Evolutionary conservation across 2,797 vertebrate species (phyloP), one percentile per base, ranked within the genome.

Genomic region (Platalea minor): DNA sequence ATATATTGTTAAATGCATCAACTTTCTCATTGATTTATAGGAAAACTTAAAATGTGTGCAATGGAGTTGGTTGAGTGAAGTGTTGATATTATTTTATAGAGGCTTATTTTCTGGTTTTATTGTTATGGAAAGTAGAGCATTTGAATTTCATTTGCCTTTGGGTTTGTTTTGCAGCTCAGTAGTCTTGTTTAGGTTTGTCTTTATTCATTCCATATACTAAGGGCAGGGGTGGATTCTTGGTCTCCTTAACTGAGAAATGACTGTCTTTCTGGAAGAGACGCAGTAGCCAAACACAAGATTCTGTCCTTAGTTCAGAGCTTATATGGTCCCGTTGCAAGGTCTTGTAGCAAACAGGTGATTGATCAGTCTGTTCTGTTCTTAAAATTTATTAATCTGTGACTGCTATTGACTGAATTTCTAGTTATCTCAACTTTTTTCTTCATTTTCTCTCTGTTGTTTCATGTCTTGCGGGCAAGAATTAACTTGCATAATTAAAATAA

Each of bases 101-200:
- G 50, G 31, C n/a, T 56, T 78, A 41, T 33, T 69, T 93, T 88
- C 48, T 70, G 48, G 3, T 67, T 86, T 87, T 76, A 7, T 69
- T 96, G 37, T 75, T 73, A 72, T 1, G 12, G n/a, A 41, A 77
- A 80, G 14, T 24, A 60, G 48, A 90, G 6, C n/a, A 73, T 82
- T 94, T 89, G 45, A 74, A 61, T 89, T 88, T 81, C 28, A 26
- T 86, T 95, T 94, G 61, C 57, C 51, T 94, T 89, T 70, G 46
- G 33, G 29, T 73, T 93, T 91, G 74, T 74, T 90, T 85, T 92
- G 67, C 56, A 76, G 63, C 67, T 94, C 46, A 41, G 69, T 69
- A 84, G 65, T 83, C 33, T 56, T 89, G 48, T 57, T 95, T 85
- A 70, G 43, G 37, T 88, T 95, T 90, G 51, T 50, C 53, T 74